phyloP scores from a whole-genome alignment of 2,113 vertebrate genomes.

The Callithrix jacchus region DNA sequence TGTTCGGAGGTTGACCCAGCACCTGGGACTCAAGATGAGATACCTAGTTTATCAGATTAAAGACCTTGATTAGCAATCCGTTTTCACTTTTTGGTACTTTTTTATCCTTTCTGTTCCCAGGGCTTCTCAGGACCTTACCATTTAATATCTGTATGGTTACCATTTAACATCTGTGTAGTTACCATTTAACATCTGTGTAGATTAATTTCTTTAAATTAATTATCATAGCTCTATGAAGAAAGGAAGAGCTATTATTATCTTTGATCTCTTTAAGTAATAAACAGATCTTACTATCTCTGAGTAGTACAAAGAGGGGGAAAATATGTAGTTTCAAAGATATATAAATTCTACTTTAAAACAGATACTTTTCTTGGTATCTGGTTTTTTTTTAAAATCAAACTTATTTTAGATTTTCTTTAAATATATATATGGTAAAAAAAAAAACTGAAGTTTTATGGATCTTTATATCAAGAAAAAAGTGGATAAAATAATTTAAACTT shows the following conservation, averaged over 20 bases:
- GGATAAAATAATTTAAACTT: not conserved
- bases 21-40: not conserved
- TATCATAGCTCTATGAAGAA: not conserved
- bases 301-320: not conserved
- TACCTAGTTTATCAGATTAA: constrained; percentile 32
- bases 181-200: not conserved
- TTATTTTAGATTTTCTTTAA: too few species aligned
- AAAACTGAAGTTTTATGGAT: not conserved
- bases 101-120: not conserved
- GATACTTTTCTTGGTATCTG: too few species aligned
- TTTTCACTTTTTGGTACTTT: not conserved
- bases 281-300: not conserved
- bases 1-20: not conserved
- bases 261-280: not conserved
- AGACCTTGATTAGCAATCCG: not conserved
- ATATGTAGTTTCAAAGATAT: not conserved
- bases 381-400: too few species aligned
- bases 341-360: not conserved
- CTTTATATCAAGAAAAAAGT: not conserved
- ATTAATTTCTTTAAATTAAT: not conserved
- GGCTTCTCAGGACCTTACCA: not conserved
- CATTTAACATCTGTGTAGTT: too few species aligned
- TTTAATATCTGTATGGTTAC: too few species aligned
- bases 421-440: not conserved
- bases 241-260: not conserved